Evolutionary conservation across 2,888 invertebrate species (phyloP).

Genomic region (Nomada ruficornis): DNA sequence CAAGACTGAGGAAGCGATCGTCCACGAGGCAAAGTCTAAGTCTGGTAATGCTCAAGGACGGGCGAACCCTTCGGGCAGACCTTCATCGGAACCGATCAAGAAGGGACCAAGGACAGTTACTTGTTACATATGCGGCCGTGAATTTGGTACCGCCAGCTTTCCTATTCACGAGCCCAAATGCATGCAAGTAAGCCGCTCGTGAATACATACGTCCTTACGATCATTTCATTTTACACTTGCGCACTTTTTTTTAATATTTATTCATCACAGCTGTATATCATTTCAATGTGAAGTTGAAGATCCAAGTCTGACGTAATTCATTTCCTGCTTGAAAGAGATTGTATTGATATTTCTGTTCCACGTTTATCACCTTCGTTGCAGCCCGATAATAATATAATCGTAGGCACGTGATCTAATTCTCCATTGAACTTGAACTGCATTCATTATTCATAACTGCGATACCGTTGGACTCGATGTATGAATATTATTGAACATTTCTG

Average conservation of each 20-base stretch:
- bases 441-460: conserved; percentile 38
- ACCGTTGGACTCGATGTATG: conserved; percentile 14
- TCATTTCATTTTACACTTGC: not conserved
- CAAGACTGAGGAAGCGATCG: conserved; percentile 45
- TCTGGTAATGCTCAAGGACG: conserved; percentile 2
- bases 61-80: conserved; percentile 23
- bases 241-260: no score
- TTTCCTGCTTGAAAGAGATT: not conserved
- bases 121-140: conserved; percentile 88
- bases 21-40: conserved; percentile 21
- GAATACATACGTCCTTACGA: no score
- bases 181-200: conserved; percentile 84
- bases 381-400: not conserved
- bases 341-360: not conserved
- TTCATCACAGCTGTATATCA: no score
- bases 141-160: conserved; percentile 88
- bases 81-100: conserved; percentile 59
- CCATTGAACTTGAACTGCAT: conserved; percentile 46
- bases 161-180: conserved; percentile 89
- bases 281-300: no score
- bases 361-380: not conserved
- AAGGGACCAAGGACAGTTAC: conserved; percentile 82
- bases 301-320: no score
- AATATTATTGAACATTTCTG: conserved; percentile 36
- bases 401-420: conserved; percentile 3